Base-by-base conservation (phyloP, 1,140 invertebrate species). In the Campoletis sonorensis region DNA sequence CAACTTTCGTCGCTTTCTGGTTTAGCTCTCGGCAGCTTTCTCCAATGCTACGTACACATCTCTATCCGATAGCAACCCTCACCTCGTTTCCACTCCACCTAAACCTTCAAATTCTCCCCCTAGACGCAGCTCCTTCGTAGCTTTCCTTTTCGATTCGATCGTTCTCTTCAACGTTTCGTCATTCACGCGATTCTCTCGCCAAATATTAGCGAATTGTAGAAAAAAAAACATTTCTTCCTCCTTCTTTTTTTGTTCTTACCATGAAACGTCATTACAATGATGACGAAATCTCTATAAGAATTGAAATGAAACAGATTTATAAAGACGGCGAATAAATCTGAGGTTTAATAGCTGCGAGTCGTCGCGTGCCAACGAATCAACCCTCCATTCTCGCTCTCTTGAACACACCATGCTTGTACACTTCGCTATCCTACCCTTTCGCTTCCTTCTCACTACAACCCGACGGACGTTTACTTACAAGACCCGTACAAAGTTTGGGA, bases 1-100 rank as follows among this genome's bases (percentile, higher is more conserved):
- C 86, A 92, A 92, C 89, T 91, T 91, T 91, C 88, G 86, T 84
- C 86, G 86, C 82, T 83, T 45, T 45, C 71, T 18, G 61, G 30
- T 40, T 75, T 45, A 1, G 40, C 77, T 61, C 73, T 80, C 27
- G 54, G 79, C 58, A 4, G 40, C 40, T 45, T 75, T 70, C 13
- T 40, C 61, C 33, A 33, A 45, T 61, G 40, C 40, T 11, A 45
- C 11, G 40, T 13, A 45, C 40, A 79, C 79, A 40, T 71, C 79
- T 49, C 61, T 49, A 13, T 45, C 8, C 40, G 8, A 45, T 10
- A 45, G 8, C 40, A 37, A 13, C 40, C 13, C 40, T 1, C 11
- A 45, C 40, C 40, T 45, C 8, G 40, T 45, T 45, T 45, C 40
- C 40, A 45, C 11, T 45, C 8, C 2, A n/a, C n/a, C n/a, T n/a